Conservation (phyloP, 2,113 vertebrate genomes). For the Rhadina sibilatrix region DNA sequence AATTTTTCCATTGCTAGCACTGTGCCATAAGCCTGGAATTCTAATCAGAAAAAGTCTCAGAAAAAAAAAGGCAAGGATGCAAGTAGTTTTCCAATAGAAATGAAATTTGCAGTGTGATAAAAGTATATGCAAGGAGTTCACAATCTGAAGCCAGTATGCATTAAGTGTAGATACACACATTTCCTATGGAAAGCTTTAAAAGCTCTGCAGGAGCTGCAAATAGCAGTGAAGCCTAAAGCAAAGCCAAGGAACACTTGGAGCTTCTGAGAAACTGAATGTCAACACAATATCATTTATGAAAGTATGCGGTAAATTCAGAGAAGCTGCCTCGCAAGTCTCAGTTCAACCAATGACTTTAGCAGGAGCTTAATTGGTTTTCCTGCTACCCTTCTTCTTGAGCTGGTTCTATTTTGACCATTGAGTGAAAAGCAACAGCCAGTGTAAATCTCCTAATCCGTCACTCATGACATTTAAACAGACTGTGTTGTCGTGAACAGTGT, state of each 20-base stretch:
- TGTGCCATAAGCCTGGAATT: not conserved
- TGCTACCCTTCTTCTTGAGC: not conserved
- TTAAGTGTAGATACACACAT: not conserved
- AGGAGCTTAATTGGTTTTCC: conserved; percentile 55
- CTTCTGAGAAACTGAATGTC: conserved; percentile 39
- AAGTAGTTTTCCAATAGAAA: not conserved
- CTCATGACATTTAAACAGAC: not conserved
- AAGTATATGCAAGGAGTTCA: not conserved
- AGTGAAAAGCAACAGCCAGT: not conserved
- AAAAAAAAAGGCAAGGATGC: not conserved
- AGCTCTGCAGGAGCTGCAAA: conserved; percentile 13
- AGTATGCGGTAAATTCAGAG: conserved; percentile 30
- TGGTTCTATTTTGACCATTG: not conserved
- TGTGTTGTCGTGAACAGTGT: fast-evolving
- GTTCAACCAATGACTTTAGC: conserved; percentile 39
- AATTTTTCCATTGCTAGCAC: not conserved
- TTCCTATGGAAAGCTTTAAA: not conserved
- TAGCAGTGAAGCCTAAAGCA: not conserved
- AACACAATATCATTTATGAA: conserved; percentile 37
- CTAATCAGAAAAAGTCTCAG: not conserved
- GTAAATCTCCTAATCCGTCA: not conserved
- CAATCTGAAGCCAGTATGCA: not conserved
- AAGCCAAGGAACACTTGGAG: conserved; percentile 55
- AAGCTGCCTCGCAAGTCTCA: not conserved
- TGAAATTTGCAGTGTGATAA: not conserved